Base-by-base conservation (phyloP, 1,140 invertebrate species). In the Armadillidium nasatum region DNA sequence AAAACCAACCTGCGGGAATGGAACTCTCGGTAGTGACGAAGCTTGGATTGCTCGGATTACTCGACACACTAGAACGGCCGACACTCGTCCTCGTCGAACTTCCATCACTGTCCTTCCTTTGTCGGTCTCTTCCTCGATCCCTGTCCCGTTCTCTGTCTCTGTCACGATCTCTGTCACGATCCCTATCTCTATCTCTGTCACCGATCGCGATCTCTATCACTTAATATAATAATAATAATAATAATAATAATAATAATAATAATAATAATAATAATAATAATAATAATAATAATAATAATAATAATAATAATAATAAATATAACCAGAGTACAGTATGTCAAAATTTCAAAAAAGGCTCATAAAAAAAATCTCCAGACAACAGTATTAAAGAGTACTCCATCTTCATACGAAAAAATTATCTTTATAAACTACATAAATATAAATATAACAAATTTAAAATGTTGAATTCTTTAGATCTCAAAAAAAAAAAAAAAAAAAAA, bases 111-210 rank as follows among this genome's bases (percentile, higher is more conserved):
- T 78, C 75, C 50, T 74, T 77, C 13, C 82, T 71, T 50, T 82
- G 82, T 10, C 82, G 72, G 50, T 86, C 83, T 80, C 84, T 79
- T 54, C 82, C 78, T 23, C 81, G 81, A 73, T 84, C 84, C 10
- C 83, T 82, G 22, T 83, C 82, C 72, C 85, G 84, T 3, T 60
- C 50, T 19, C 50, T 60, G 50, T 60, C 50, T 60, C 50, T 60
- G 11, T 60, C 50, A 1, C 50, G 11, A 60, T 60, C 50, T 60
- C 50, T 60, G 4, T 60, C 50, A 3, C 50, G 11, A 19, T 60
- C 50, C 19, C 50, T 2, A 60, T 60, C 50, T 7, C 50, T 2
- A 7, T 60, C 50, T 60, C 50, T 13, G 50, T 60, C 50, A 15
- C 50, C 50, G 11, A 60, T 60, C 50, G 6, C 50, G 50, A 7